These are phyloP conservation scores for Hoplostethus atlanticus DNA, from an alignment of 2,797 vertebrate species.

Conservation along the genomic window DNA sequence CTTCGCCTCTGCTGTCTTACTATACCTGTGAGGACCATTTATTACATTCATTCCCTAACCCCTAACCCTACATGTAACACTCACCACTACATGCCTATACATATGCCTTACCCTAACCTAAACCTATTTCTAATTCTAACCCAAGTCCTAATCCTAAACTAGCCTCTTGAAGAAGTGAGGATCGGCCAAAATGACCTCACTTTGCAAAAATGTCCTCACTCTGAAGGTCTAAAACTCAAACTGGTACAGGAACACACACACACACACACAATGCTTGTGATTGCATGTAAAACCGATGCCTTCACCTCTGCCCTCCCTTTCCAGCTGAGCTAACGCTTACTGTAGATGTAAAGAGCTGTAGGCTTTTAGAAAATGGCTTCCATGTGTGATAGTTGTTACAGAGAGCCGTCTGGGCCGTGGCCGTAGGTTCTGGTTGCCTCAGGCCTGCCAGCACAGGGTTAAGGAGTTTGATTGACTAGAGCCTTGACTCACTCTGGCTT, in stretches of 20 bases:
- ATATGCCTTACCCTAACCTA: too few relatives aligned
- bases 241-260: constrained; percentile 4
- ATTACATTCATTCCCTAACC: neutral
- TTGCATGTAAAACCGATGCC: constrained; percentile 23
- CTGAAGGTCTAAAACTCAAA: neutral
- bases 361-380: constrained; percentile 35
- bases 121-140: too few relatives aligned
- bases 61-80: too few relatives aligned
- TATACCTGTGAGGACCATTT: neutral
- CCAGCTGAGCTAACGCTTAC: neutral
- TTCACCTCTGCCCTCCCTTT: constrained; percentile 14
- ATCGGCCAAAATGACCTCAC: neutral
- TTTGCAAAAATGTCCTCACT: neutral
- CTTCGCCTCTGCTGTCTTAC: neutral
- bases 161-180: neutral
- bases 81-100: too few relatives aligned
- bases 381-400: constrained; percentile 16
- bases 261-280: constrained; percentile 16
- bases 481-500: constrained; percentile 78
- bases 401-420: constrained; percentile 29
- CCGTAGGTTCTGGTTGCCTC: constrained; percentile 51
- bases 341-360: neutral
- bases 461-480: constrained; percentile 78
- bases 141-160: neutral
- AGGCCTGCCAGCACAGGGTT: constrained; percentile 59